phyloP scores from a whole-genome alignment of 2,113 vertebrate genomes.

The Larimichthys polyactis region DNA sequence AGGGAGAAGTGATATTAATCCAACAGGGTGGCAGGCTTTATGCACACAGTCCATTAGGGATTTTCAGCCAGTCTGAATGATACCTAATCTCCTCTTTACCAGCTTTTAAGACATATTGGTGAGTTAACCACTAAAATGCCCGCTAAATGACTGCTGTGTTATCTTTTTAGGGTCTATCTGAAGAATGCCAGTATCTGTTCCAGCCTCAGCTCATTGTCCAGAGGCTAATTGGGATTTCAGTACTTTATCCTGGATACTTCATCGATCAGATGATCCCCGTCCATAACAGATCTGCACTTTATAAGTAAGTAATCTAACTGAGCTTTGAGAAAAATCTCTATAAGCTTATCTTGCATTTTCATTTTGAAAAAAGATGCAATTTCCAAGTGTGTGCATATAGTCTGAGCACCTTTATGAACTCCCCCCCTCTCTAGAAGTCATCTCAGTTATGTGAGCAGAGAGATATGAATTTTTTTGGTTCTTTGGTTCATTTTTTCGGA shows the following conservation, averaged over 20 bases:
- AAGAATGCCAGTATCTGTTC: constrained; percentile 99
- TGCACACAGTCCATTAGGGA: constrained; percentile 67
- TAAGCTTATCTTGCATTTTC: constrained; percentile 27
- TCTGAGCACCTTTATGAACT: constrained; percentile 44
- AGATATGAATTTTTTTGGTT: constrained; percentile 21
- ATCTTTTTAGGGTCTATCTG: constrained; percentile 90
- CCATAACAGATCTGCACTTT: constrained; percentile 94
- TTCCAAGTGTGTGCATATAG: constrained; percentile 15
- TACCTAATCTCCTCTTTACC: constrained; percentile 59
- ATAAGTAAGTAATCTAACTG: constrained; percentile 89
- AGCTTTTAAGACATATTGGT: constrained; percentile 50
- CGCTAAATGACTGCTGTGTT: constrained; percentile 39
- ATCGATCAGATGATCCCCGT: constrained; percentile 91
- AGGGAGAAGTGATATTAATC: constrained; percentile 65
- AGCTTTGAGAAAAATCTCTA: background rate
- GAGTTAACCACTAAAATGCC: constrained; percentile 40
- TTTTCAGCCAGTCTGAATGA: constrained; percentile 59
- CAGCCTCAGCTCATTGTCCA: constrained; percentile 98
- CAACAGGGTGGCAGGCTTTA: constrained; percentile 61
- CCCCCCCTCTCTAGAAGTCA: constrained; percentile 37
- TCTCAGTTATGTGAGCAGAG: constrained; percentile 1
- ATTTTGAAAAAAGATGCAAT: constrained; percentile 43
- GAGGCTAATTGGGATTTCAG: constrained; percentile 91
- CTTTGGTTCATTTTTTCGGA: background rate
- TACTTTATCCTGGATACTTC: constrained; percentile 92